Evolutionary conservation across 2,797 vertebrate species (phyloP).

Genomic region (Tenualosa thibaudeaui): DNA sequence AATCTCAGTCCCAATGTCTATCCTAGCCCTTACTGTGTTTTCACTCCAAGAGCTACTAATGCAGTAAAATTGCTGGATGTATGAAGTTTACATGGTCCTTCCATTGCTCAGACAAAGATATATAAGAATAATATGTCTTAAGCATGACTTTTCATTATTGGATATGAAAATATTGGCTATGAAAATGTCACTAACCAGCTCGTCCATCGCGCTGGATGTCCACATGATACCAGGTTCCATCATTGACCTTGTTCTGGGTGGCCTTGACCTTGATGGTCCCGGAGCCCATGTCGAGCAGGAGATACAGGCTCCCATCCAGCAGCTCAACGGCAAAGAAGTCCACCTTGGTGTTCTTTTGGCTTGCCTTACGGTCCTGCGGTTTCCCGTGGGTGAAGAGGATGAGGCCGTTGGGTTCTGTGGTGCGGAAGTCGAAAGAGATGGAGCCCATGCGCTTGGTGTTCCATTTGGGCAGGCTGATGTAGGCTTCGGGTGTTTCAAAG

Average conservation of each 20-base stretch:
- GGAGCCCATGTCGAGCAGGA: slow-evolving; percentile 97
- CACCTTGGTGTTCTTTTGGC: slow-evolving; percentile 97
- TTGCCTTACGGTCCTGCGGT: slow-evolving; percentile 94
- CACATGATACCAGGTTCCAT: slow-evolving; percentile 98
- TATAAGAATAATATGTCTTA: too few relatives aligned
- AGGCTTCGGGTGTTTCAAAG: slow-evolving; percentile 96
- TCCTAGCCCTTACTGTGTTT: too few relatives aligned
- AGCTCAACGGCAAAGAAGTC: slow-evolving; percentile 98
- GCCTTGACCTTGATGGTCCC: slow-evolving; percentile 98
- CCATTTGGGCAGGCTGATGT: slow-evolving; percentile 97
- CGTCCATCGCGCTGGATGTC: slow-evolving; percentile 96
- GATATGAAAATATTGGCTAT: not conserved
- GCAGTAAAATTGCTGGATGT: too few relatives aligned
- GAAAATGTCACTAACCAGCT: slow-evolving; percentile 79
- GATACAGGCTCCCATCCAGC: slow-evolving; percentile 91
- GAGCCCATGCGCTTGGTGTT: slow-evolving; percentile 99
- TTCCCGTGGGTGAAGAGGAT: slow-evolving; percentile 98
- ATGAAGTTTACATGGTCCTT: too few relatives aligned
- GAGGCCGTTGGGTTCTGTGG: slow-evolving; percentile 94
- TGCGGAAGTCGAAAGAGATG: slow-evolving; percentile 97
- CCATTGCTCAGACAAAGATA: too few relatives aligned
- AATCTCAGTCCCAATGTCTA: too few relatives aligned
- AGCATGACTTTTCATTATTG: not conserved
- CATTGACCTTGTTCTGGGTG: slow-evolving; percentile 96
- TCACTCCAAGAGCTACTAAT: too few relatives aligned